A percentile compares a stretch with the other conserved stretches of the same genome.
Evolutionary conservation across 2,888 invertebrate species (phyloP).

Genomic region (Drosophila atroscutellata): DNA sequence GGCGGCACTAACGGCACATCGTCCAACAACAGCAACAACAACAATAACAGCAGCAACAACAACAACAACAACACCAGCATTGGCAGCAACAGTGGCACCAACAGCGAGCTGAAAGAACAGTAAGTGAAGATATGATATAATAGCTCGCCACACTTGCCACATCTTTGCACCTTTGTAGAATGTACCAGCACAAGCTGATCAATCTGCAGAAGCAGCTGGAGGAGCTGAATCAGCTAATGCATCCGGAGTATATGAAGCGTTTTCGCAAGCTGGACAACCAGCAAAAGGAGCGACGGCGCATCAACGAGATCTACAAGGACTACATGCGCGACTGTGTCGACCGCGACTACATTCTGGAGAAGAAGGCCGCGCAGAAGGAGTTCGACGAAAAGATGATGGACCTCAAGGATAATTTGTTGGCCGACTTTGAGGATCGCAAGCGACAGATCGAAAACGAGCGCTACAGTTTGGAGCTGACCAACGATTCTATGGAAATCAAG

Average conservation of each 20-base stretch:
- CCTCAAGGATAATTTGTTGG: slow-evolving; percentile 93
- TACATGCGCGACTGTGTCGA: slow-evolving; percentile 95
- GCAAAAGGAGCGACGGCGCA: slow-evolving; percentile 91
- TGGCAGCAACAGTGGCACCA: slow-evolving; percentile 80
- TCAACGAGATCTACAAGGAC: slow-evolving; percentile 92
- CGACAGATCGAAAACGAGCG: slow-evolving; percentile 95
- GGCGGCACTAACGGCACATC: slow-evolving; percentile 70
- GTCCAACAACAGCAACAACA: slow-evolving; percentile 57
- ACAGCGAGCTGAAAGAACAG: slow-evolving; percentile 85
- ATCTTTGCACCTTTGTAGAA: slow-evolving; percentile 86
- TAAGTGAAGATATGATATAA: slow-evolving; percentile 54
- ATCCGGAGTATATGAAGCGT: slow-evolving; percentile 93
- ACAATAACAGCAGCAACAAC: slow-evolving; percentile 13
- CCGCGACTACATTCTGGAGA: slow-evolving; percentile 94
- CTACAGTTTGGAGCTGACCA: slow-evolving; percentile 94
- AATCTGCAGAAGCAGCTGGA: slow-evolving; percentile 95
- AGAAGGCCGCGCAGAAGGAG: slow-evolving; percentile 94
- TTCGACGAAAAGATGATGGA: slow-evolving; percentile 97
- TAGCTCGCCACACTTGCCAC: background rate
- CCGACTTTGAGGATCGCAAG: slow-evolving; percentile 96
- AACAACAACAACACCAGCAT: slow-evolving; percentile 36
- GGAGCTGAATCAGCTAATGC: slow-evolving; percentile 93
- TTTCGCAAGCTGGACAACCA: slow-evolving; percentile 93
- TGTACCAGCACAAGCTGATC: slow-evolving; percentile 95
- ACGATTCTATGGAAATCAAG: slow-evolving; percentile 95